Evolutionary conservation across 2,888 invertebrate genomes (phyloP), one percentile per base, ranked within the genome.

Genomic region (Prenolepis imparis): DNA sequence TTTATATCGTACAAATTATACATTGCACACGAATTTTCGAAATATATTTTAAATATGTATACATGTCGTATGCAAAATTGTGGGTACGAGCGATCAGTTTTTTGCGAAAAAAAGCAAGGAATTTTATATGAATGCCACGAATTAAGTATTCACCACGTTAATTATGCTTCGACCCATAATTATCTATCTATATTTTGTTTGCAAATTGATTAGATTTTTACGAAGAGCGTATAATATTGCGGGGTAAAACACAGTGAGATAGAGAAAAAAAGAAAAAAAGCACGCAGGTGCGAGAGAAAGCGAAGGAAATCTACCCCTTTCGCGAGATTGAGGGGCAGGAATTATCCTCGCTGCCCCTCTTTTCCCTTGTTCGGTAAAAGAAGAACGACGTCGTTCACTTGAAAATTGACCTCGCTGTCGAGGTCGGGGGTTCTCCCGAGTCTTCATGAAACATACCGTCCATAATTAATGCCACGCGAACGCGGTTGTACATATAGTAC

Each of bases 301-400:
- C 28, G 15, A 59, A 44, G 59, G 24, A 78, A 78, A 59, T 57
- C 57, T 59, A 78, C 70, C 70, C 68, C 44, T 59, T 68, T 78
- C 57, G 59, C 57, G 59, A 59, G 70, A 21, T 68, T 78, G 70
- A 77, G 64, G 80, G 64, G 75, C 73, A 83, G 39, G 82, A 86
- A 78, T 77, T 85, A 84, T 70, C 48, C 64, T 57, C 72, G 21
- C 63, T 39, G 32, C 32, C 32, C n/a, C 15, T 41, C 28, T 52
- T 52, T 5, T 5, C 0, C 8, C 52, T n/a, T 8, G 8, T 8
- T 12, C 24, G 73, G 15, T 18, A 59, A 78, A 68, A 70, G 41
- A 66, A 24, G 24, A 57, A 70, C 21, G 36, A 64, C 52, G 39
- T 64, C 24, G 57, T 77, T 55, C 67, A 24, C 52, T 39, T 57